These are phyloP conservation scores for Chaetodon trifascialis DNA, from an alignment of 2,113 vertebrate species.

Conservation along the genomic window DNA sequence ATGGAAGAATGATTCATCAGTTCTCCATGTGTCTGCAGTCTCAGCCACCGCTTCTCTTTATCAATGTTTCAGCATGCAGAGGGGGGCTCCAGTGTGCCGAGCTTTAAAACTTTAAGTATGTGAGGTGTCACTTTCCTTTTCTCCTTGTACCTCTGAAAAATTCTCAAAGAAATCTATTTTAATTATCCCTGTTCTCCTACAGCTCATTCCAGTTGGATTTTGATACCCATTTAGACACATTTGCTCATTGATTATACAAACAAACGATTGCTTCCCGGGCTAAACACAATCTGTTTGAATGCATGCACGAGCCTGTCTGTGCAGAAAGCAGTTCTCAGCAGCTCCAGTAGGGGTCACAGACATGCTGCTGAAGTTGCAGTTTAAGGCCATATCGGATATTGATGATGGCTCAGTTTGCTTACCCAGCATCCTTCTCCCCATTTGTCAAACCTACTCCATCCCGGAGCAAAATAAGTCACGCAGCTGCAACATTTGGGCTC, in stretches of 20 bases:
- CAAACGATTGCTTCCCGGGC: constrained; percentile 15
- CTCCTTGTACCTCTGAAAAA: constrained; percentile 3
- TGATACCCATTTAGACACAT: not conserved
- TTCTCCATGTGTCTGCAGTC: constrained; percentile 6
- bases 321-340: constrained; percentile 4
- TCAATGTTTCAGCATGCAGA: constrained; percentile 1
- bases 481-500: constrained; percentile 58
- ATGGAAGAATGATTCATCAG: constrained; percentile 32
- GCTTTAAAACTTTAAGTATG: constrained; percentile 4
- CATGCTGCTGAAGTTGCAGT: constrained; percentile 5
- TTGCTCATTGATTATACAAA: constrained; percentile 1
- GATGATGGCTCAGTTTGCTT: constrained; percentile 70
- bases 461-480: constrained; percentile 69
- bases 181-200: not conserved
- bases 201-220: not conserved
- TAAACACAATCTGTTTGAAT: constrained; percentile 22
- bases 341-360: constrained; percentile 71
- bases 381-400: constrained; percentile 51
- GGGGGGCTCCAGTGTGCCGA: not conserved
- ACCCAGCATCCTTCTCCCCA: constrained; percentile 68
- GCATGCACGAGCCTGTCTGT: constrained; percentile 9
- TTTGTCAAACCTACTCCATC: constrained; percentile 69
- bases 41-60: not conserved
- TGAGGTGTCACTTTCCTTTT: not conserved
- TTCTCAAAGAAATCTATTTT: not conserved